Evolutionary conservation across 2,113 vertebrate species (phyloP).

Genomic region (Neolamprologus longior): DNA sequence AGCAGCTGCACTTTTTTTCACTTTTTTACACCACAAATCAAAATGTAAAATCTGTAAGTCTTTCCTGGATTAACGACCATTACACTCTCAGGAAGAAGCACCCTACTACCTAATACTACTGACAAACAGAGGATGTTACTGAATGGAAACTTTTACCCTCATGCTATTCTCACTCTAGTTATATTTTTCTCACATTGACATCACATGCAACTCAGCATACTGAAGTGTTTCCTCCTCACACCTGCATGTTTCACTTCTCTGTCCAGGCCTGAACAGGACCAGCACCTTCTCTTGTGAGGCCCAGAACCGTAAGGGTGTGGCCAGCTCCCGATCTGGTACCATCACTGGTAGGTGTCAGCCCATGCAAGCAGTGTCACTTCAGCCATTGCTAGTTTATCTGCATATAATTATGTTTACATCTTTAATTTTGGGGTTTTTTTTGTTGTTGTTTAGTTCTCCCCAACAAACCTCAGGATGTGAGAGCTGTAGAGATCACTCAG

Average conservation of each 20-base stretch:
- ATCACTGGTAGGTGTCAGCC: constrained; percentile 71
- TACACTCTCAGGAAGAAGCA: not conserved
- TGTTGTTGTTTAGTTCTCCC: constrained; percentile 72
- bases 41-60: not conserved
- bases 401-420: not conserved
- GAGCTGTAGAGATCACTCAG: constrained; percentile 53
- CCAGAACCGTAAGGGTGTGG: constrained; percentile 81
- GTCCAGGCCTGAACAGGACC: constrained; percentile 78
- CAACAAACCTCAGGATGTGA: constrained; percentile 61
- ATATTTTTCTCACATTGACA: not conserved
- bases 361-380: no score
- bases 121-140: not conserved
- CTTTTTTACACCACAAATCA: not conserved
- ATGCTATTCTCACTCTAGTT: not conserved
- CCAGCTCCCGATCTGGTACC: constrained; percentile 78
- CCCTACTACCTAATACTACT: not conserved
- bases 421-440: not conserved
- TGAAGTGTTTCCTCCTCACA: constrained; percentile 1
- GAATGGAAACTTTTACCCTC: not conserved
- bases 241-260: not conserved
- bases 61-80: not conserved
- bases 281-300: constrained; percentile 86
- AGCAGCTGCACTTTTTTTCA: not conserved
- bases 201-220: not conserved
- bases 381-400: not conserved